Conservation (phyloP, 2,888 invertebrate genomes). For the Rhamphomyia laevipes region DNA sequence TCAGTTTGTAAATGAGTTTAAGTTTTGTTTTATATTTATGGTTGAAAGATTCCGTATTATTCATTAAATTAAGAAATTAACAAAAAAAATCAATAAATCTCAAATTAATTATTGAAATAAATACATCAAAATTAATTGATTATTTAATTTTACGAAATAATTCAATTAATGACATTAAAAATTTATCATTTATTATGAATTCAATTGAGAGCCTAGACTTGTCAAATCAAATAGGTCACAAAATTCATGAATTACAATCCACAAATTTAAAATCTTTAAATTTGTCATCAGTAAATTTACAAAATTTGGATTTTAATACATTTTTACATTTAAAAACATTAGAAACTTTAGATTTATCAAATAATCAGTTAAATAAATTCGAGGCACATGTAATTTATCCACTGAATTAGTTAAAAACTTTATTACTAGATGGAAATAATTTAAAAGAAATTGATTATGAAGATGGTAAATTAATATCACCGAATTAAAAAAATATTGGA, state of each 20-base stretch:
- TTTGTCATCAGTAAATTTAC: neutral
- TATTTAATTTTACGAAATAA: too few relatives aligned
- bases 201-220: too few relatives aligned
- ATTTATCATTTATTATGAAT: too few relatives aligned
- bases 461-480: neutral
- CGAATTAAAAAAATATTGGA: neutral
- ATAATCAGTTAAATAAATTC: neutral
- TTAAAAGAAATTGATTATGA: neutral
- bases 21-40: too few relatives aligned
- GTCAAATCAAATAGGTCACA: neutral
- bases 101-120: neutral
- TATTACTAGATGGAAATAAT: neutral
- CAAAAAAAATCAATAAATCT: too few relatives aligned
- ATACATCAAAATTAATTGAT: neutral
- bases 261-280: neutral
- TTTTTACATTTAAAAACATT: neutral
- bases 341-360: neutral
- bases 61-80: too few relatives aligned
- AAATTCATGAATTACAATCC: neutral
- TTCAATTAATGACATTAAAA: neutral
- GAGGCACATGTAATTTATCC: neutral
- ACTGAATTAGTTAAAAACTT: neutral
- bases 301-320: neutral
- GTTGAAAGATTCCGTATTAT: too few relatives aligned
- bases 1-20: too few relatives aligned